A percentile compares a stretch with the other conserved stretches of the same genome.
Evolutionary conservation across 1,140 invertebrate species (phyloP).

Genomic region (Orchestia grillus): DNA sequence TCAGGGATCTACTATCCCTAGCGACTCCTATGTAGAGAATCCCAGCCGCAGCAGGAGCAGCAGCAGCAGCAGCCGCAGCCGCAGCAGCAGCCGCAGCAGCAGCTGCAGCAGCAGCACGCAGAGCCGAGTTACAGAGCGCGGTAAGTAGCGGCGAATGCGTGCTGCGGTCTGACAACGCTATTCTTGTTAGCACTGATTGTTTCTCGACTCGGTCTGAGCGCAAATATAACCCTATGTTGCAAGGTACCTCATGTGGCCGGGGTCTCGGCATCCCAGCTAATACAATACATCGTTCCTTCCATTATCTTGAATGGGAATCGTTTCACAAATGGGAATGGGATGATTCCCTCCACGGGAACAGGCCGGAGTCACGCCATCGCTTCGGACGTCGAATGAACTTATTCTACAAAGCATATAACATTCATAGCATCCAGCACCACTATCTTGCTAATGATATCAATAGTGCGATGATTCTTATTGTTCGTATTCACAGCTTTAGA

Average conservation of each 20-base stretch:
- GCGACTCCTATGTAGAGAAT: neutral
- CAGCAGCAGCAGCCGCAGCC: too few relatives aligned
- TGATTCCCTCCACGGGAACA: constrained; percentile 2
- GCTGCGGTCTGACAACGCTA: neutral
- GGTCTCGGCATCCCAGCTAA: constrained; percentile 22
- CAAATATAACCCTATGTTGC: constrained; percentile 33
- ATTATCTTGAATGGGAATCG: constrained; percentile 52
- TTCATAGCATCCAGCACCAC: too few relatives aligned
- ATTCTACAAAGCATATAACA: neutral
- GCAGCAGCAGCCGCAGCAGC: neutral
- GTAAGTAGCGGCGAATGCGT: neutral
- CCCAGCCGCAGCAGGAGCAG: neutral
- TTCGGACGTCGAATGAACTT: too few relatives aligned
- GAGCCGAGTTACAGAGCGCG: too few relatives aligned
- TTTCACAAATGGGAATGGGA: constrained; percentile 51
- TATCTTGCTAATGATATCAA: too few relatives aligned
- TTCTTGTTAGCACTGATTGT: constrained; percentile 36
- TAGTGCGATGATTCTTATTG: too few relatives aligned
- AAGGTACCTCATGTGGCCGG: constrained; percentile 27
- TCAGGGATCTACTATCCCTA: too few relatives aligned
- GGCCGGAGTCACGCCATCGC: neutral
- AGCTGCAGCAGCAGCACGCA: too few relatives aligned
- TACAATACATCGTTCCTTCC: constrained; percentile 38
- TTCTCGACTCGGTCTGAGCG: neutral
- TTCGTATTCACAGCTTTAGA: too few relatives aligned